These are phyloP conservation scores for Oreochromis mossambicus DNA, from an alignment of 2,797 vertebrate genomes.

Conservation along the genomic window DNA sequence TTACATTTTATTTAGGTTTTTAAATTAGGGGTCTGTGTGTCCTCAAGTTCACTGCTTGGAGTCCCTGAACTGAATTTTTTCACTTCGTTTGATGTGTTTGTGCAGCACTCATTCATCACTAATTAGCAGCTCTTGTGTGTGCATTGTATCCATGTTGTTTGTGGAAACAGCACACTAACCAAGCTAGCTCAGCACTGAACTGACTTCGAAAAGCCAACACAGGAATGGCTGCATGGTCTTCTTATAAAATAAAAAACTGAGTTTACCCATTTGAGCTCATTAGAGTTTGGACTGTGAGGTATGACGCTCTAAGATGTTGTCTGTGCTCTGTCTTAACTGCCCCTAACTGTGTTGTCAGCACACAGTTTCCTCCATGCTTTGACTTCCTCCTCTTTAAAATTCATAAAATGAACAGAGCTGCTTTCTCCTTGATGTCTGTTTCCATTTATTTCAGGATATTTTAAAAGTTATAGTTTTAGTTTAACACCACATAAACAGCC, in stretches of 20 bases:
- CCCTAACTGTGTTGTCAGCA: fast-evolving
- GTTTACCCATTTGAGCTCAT: background rate
- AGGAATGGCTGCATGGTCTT: background rate
- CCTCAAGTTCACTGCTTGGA: fast-evolving
- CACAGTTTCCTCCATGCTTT: background rate
- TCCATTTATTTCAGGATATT: background rate
- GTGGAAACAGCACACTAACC: background rate
- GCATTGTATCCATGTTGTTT: background rate
- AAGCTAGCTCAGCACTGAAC: background rate
- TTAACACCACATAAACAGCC: background rate
- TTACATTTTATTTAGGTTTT: background rate
- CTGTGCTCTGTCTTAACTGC: background rate
- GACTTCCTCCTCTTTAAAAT: background rate
- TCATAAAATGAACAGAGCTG: background rate
- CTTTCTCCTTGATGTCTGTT: background rate
- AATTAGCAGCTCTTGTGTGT: background rate
- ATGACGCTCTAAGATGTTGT: background rate
- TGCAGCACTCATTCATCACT: background rate
- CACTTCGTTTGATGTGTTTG: background rate
- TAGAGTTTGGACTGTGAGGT: background rate
- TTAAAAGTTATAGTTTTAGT: background rate
- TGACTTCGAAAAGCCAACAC: background rate
- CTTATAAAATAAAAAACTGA: background rate
- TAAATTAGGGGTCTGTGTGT: fast-evolving
- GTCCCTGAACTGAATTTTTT: background rate